These are phyloP conservation scores for Ennomos fuscantarius DNA, from an alignment of 2,888 invertebrate species.

Conservation along the genomic window DNA sequence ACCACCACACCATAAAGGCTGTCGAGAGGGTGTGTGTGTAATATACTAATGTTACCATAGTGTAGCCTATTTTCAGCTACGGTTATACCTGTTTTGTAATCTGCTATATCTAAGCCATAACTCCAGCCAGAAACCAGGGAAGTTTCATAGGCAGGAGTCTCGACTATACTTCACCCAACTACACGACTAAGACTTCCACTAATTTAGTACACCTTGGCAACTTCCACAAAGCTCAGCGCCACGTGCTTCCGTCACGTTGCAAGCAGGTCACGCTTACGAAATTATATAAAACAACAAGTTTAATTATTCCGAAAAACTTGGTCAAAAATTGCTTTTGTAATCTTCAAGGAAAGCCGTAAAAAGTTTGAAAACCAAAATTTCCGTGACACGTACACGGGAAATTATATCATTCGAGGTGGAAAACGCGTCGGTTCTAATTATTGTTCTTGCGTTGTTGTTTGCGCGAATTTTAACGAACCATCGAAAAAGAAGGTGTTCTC, in stretches of 20 bases:
- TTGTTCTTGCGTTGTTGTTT: constrained; percentile 18
- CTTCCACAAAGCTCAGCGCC: background rate
- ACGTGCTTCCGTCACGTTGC: constrained; percentile 18
- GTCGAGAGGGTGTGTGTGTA: too few species aligned
- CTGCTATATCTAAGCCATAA: too few species aligned
- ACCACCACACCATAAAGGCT: too few species aligned
- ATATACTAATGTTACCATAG: too few species aligned
- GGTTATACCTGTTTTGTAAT: too few species aligned
- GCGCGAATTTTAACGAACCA: background rate
- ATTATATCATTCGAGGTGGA: constrained; percentile 17
- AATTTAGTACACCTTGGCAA: background rate
- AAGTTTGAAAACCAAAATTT: constrained; percentile 34
- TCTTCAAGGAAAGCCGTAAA: constrained; percentile 27
- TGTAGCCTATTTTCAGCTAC: too few species aligned
- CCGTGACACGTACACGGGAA: constrained; percentile 22
- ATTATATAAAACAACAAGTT: constrained; percentile 33
- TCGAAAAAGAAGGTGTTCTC: too few species aligned
- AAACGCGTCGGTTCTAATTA: constrained; percentile 20
- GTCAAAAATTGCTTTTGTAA: constrained; percentile 32
- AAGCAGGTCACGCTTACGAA: constrained; percentile 25
- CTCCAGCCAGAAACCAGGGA: too few species aligned
- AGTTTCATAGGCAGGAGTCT: too few species aligned
- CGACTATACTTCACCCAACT: too few species aligned
- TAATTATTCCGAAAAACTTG: constrained; percentile 24
- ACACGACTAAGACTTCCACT: background rate